A percentile compares a stretch with the other conserved stretches of the same genome.
Conservation (phyloP, 2,888 invertebrate species). For the Caenorhabditis japonica region DNA sequence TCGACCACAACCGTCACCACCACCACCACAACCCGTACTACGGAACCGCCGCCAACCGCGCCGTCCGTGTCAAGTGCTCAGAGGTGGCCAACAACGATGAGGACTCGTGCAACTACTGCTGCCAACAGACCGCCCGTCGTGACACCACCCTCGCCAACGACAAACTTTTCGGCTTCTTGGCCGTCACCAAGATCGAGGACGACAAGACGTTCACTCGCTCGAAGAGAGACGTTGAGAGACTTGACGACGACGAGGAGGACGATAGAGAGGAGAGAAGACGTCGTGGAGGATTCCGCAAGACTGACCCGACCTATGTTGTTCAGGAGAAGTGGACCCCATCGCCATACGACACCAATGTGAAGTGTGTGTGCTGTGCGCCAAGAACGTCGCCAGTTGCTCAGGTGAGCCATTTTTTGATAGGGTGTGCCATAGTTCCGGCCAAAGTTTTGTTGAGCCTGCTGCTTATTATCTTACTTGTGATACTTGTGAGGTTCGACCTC, state of each 20-base stretch:
- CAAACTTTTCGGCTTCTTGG: constrained; percentile 58
- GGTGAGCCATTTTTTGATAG: constrained; percentile 7
- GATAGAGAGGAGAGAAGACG: constrained; percentile 17
- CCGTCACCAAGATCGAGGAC: constrained; percentile 40
- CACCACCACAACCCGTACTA: constrained; percentile 14
- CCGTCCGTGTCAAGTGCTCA: constrained; percentile 66
- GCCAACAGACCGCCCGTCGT: constrained; percentile 67
- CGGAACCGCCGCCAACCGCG: constrained; percentile 52
- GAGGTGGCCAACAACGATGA: constrained; percentile 66
- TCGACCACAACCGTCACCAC: constrained; percentile 47
- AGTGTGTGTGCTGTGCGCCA: constrained; percentile 67
- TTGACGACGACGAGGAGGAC: constrained; percentile 33
- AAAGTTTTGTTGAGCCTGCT: too few relatives aligned
- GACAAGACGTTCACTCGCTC: constrained; percentile 32
- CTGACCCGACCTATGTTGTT: constrained; percentile 44
- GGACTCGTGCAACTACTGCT: constrained; percentile 68
- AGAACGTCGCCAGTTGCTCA: constrained; percentile 33
- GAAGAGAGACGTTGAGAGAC: constrained; percentile 22
- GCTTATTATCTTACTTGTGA: too few relatives aligned
- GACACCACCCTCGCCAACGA: constrained; percentile 60
- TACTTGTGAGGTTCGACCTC: too few relatives aligned
- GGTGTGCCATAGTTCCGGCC: too few relatives aligned
- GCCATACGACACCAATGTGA: constrained; percentile 51
- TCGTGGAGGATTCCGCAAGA: constrained; percentile 16
- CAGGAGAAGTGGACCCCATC: constrained; percentile 48